phyloP scores from a whole-genome alignment of 2,113 vertebrate species.

The Origma solitaria region DNA sequence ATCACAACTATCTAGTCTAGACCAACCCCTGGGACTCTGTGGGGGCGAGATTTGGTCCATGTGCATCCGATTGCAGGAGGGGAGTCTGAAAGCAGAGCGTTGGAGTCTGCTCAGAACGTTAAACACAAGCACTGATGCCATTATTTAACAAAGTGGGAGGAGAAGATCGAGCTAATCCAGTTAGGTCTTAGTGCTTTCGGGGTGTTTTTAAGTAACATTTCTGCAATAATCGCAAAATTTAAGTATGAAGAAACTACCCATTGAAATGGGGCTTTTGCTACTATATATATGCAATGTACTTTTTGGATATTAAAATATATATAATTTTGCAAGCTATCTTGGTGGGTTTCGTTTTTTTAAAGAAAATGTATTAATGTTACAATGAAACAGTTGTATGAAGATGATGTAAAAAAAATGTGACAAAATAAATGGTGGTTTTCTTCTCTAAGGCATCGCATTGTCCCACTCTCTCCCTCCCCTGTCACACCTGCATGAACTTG shows the following conservation, averaged over 20 bases:
- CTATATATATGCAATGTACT: constrained; percentile 94
- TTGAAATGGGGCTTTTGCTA: constrained; percentile 79
- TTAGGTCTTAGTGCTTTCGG: constrained; percentile 55
- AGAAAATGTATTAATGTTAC: constrained; percentile 82
- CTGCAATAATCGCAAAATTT: constrained; percentile 59
- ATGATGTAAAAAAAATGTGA: constrained; percentile 85
- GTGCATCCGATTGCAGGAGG: constrained; percentile 28
- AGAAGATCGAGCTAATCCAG: background rate
- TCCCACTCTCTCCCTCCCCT: constrained; percentile 25
- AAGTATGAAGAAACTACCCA: constrained; percentile 63
- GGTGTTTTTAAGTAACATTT: constrained; percentile 68
- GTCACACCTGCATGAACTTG: background rate
- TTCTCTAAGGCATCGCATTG: constrained; percentile 28
- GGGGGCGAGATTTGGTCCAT: background rate
- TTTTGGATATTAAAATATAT: constrained; percentile 90
- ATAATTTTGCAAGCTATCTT: constrained; percentile 92
- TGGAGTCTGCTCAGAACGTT: constrained; percentile 47
- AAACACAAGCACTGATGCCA: constrained; percentile 65
- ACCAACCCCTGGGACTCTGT: constrained; percentile 1
- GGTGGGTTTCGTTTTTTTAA: constrained; percentile 41
- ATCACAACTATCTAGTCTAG: constrained; percentile 36
- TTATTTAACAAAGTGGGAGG: constrained; percentile 60
- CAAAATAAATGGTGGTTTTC: constrained; percentile 92
- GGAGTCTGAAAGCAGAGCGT: constrained; percentile 13
- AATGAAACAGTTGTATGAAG: constrained; percentile 76